Percentiles rank a stretch among this genome's conserved stretches.
Evolutionary conservation across 2,888 invertebrate genomes (phyloP).

Genomic region (Heteromyza rotundicornis): DNA sequence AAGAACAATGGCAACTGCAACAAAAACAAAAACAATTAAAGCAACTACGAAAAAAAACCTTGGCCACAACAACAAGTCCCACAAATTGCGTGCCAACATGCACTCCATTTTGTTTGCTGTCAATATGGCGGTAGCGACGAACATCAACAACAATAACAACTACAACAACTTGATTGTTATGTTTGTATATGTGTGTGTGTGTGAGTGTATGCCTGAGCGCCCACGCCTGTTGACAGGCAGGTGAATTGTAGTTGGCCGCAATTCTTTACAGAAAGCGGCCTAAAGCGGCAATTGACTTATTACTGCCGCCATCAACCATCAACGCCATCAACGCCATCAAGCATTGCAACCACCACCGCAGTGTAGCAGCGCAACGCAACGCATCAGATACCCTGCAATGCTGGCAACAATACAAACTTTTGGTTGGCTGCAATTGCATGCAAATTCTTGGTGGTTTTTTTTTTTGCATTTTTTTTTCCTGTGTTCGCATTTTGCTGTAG

Average conservation of each 20-base stretch:
- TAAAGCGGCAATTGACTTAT: conserved; percentile 19
- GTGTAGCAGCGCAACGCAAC: neutral
- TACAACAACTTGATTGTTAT: conserved; percentile 13
- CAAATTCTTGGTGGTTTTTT: neutral
- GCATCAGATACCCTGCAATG: no score
- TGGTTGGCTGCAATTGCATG: conserved; percentile 22
- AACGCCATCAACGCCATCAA: neutral
- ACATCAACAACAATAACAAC: conserved; percentile 14
- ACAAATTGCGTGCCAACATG: conserved; percentile 44
- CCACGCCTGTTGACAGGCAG: conserved; percentile 40
- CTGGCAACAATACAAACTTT: conserved; percentile 36
- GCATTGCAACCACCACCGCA: neutral
- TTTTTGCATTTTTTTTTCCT: neutral
- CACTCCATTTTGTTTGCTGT: conserved; percentile 27
- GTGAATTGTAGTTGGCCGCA: neutral
- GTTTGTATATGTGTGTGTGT: neutral
- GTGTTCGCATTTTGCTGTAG: neutral
- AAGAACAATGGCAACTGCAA: conserved; percentile 20
- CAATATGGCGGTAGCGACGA: neutral
- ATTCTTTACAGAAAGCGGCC: conserved; percentile 13
- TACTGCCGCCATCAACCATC: neutral
- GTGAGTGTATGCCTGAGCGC: neutral
- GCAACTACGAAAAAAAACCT: conserved; percentile 8
- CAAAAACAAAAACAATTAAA: conserved; percentile 9
- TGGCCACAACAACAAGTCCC: conserved; percentile 11